Percentiles rank a stretch among this genome's conserved stretches.
Evolutionary conservation across 1,140 invertebrate species (phyloP).

Genomic region (Gonatopus flavifemur): DNA sequence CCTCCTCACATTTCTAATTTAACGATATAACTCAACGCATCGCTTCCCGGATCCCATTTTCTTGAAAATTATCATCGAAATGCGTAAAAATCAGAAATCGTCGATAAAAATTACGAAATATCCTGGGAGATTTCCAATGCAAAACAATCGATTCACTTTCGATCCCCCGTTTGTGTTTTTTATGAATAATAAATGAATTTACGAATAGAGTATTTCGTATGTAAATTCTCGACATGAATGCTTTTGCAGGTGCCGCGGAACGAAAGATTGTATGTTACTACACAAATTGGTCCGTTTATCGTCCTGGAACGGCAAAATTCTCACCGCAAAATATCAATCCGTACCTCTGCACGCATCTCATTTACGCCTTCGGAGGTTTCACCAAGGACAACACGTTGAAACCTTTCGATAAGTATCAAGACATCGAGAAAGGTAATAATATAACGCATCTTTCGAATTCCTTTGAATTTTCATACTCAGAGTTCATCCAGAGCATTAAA

Average conservation of each 20-base stretch:
- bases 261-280: slow-evolving; percentile 87
- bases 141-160: no score
- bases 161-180: no score
- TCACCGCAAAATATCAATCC: slow-evolving; percentile 94
- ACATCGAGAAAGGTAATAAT: slow-evolving; percentile 94
- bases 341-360: slow-evolving; percentile 91
- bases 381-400: slow-evolving; percentile 87
- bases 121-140: no score
- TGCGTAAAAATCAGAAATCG: no score
- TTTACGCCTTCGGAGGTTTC: slow-evolving; percentile 92
- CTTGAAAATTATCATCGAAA: no score
- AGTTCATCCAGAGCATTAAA: no score
- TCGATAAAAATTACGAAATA: not conserved
- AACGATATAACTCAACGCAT: no score
- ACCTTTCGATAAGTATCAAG: slow-evolving; percentile 93
- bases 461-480: no score
- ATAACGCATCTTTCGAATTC: no score
- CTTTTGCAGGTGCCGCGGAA: slow-evolving; percentile 56
- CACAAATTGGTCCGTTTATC: slow-evolving; percentile 92
- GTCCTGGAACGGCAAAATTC: slow-evolving; percentile 86
- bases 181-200: not conserved
- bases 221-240: no score
- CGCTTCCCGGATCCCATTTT: no score
- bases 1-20: no score
- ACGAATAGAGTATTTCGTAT: not conserved